Percentiles rank a stretch among this genome's conserved stretches.
phyloP scores from a whole-genome alignment of 2,888 invertebrate species.

The Meghimatium bilineatum region DNA sequence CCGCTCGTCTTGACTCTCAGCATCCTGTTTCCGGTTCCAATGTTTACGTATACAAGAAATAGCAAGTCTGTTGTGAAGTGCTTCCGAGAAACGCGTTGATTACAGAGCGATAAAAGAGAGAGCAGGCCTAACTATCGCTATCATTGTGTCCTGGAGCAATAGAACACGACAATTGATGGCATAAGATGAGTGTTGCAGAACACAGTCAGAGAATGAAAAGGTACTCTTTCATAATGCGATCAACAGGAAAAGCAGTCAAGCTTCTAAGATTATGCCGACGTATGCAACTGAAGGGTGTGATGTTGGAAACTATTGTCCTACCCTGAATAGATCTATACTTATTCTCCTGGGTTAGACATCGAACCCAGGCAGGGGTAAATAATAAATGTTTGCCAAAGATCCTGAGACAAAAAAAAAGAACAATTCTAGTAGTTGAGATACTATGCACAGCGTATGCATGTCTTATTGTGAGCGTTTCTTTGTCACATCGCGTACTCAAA shows the following conservation, averaged over 20 bases:
- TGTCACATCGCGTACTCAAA: neutral
- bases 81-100: slow-evolving; percentile 24
- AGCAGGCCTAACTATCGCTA: neutral
- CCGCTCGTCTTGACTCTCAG: slow-evolving; percentile 42
- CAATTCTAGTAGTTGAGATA: neutral
- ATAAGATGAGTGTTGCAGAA: neutral
- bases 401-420: neutral
- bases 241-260: neutral
- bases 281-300: neutral
- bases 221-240: neutral
- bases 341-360: neutral
- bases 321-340: neutral
- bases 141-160: slow-evolving; percentile 15
- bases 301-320: neutral
- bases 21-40: slow-evolving; percentile 32
- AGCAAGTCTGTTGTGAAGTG: neutral
- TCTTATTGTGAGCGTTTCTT: neutral
- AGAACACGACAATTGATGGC: slow-evolving; percentile 3
- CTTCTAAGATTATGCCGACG: neutral
- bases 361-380: neutral
- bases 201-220: neutral
- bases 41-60: slow-evolving; percentile 38
- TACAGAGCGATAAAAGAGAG: slow-evolving; percentile 9
- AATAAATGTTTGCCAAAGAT: neutral
- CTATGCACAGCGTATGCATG: neutral